Percentiles rank a stretch among this genome's conserved stretches.
These are phyloP conservation scores for Pectinophora gossypiella DNA, from an alignment of 1,140 invertebrate species.

Conservation along the genomic window DNA sequence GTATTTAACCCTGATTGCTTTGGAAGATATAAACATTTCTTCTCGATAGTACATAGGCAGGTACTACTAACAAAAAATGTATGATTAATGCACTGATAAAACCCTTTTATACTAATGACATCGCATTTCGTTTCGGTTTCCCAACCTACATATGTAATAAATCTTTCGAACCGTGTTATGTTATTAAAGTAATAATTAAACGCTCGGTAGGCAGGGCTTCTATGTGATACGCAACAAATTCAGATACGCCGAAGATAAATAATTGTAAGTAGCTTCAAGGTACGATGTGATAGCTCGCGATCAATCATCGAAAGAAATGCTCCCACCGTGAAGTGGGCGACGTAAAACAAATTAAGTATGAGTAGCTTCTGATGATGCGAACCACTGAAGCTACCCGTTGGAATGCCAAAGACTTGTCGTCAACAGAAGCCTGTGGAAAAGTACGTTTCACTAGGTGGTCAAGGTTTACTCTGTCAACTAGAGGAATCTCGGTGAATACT, in stretches of 20 bases:
- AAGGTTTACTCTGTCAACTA: no score
- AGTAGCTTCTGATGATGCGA: no score
- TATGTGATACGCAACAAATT: conserved; percentile 14
- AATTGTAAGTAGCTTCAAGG: not conserved
- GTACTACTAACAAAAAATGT: conserved; percentile 10
- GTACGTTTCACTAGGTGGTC: no score
- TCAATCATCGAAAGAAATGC: not conserved
- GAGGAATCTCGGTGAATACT: no score
- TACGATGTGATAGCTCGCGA: not conserved
- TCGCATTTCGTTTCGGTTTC: conserved; percentile 36
- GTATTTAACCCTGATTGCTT: no score
- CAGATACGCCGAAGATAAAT: conserved; percentile 23
- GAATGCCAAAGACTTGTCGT: no score
- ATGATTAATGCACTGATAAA: conserved; percentile 37
- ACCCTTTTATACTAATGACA: conserved; percentile 49
- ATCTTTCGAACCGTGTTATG: conserved; percentile 24
- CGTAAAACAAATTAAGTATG: not conserved
- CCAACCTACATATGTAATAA: conserved; percentile 33
- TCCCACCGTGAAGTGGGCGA: not conserved
- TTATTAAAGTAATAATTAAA: conserved; percentile 31
- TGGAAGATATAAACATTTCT: no score
- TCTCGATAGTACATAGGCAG: no score
- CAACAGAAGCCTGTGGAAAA: no score
- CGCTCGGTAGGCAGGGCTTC: conserved; percentile 10
- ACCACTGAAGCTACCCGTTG: no score